phyloP scores from a whole-genome alignment of 2,888 invertebrate species.

The Crematogaster levior region DNA sequence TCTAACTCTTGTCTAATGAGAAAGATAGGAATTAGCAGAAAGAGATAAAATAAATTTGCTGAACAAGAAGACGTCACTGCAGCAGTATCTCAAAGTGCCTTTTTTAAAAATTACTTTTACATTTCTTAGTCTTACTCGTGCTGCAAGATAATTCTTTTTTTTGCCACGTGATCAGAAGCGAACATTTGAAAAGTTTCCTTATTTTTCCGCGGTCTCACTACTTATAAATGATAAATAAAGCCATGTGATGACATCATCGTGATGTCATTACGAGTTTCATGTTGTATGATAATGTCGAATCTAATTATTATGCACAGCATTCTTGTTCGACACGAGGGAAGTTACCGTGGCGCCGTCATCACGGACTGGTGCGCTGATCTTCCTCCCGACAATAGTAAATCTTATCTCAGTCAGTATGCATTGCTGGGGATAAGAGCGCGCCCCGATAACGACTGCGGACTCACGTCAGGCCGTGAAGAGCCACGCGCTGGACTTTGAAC shows the following conservation, averaged over 20 bases:
- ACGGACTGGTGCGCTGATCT: too few species aligned
- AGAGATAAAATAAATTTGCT: constrained; percentile 45
- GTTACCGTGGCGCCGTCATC: too few species aligned
- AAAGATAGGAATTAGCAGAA: neutral
- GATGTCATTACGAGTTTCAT: too few species aligned
- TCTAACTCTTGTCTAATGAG: neutral
- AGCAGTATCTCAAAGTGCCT: too few species aligned
- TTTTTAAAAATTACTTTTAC: neutral
- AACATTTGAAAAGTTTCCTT: neutral
- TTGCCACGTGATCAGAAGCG: neutral
- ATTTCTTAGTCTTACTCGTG: neutral
- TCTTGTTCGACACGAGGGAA: neutral
- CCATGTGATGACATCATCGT: too few species aligned
- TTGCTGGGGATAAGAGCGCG: too few species aligned
- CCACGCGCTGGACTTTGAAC: neutral
- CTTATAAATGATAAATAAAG: too few species aligned
- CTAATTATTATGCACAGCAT: neutral
- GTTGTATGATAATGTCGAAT: too few species aligned
- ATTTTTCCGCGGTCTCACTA: neutral
- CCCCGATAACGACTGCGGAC: neutral
- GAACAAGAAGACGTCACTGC: neutral
- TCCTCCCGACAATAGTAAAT: neutral
- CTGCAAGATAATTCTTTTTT: neutral
- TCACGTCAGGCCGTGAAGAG: neutral
- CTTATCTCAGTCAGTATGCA: constrained; percentile 24